Percentiles rank a stretch among this genome's conserved stretches.
Evolutionary conservation across 2,888 invertebrate species (phyloP).

Genomic region (Leucophenga maculata): DNA sequence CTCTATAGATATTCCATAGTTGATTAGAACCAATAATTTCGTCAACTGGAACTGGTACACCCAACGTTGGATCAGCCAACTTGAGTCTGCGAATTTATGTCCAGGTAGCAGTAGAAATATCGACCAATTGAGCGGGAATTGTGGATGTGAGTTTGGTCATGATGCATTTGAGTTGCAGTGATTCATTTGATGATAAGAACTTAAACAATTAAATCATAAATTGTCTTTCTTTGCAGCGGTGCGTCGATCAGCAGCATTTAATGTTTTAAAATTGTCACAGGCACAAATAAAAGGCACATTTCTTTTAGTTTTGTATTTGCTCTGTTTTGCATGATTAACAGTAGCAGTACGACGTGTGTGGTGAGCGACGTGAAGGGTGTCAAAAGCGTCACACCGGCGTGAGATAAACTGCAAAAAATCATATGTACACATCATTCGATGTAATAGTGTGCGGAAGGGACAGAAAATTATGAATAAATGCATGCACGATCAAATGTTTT

Average conservation of each 20-base stretch:
- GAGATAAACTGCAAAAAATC: neutral
- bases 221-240: too few species aligned
- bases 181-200: too few species aligned
- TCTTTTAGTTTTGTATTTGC: too few species aligned
- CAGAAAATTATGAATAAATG: neutral
- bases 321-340: neutral
- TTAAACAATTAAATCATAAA: too few species aligned
- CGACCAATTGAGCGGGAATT: slow-evolving; percentile 24
- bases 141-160: neutral
- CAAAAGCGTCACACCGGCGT: neutral
- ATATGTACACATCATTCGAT: too few species aligned
- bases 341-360: neutral
- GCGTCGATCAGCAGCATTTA: too few species aligned
- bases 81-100: slow-evolving; percentile 23
- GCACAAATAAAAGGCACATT: too few species aligned
- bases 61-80: slow-evolving; percentile 38
- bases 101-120: slow-evolving; percentile 14
- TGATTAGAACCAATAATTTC: too few species aligned
- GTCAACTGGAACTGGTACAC: slow-evolving; percentile 33
- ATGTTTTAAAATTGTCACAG: too few species aligned
- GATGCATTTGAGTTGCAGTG: too few species aligned
- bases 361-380: neutral
- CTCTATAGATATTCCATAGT: slow-evolving; percentile 30
- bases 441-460: too few species aligned
- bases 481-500: neutral